Base-by-base conservation (phyloP, 2,888 invertebrate species). In the Octodonta nipae region DNA sequence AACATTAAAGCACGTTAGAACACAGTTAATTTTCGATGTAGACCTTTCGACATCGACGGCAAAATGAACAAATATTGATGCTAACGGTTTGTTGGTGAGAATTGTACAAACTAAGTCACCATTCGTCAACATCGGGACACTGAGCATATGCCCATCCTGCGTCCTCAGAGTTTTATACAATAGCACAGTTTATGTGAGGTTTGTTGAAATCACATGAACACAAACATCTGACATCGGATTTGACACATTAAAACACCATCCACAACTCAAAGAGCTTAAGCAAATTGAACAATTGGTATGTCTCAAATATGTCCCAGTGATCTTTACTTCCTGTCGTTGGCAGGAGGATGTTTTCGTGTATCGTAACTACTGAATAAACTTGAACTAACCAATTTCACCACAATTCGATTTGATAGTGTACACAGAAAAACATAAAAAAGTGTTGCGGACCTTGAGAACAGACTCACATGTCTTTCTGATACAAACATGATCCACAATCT, bases 71-170 rank as follows among this genome's bases (percentile, higher is more conserved):
- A 51, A 88, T 89, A 56, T 93, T 92, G 32, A 81, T 82, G 58
- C 93, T 93, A 20, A 83, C 79, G 4, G 93, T 92, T 55, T 92
- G 79, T 35, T 75, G 70, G 61, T 92, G 89, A 51, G 93, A 93
- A 54, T 89, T 82, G 53, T 89, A 85, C 13, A 91, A 64, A 0
- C 80, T 80, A 5, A 92, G 69, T 0, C 80, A 79, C 52, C 93
- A 93, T 61, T 93, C 93, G 54, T 93, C 88, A 0, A 93, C 87
- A 58, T 92, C 91, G 0, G 91, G 89, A 50, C 88, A 89, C 50
- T 80, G 79, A 4, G 84, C 84, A 51, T 92, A 93, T 0, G 89
- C 85, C 91, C 92, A 93, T 15, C 78, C 76, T 0, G 80, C 75
- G 40, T 81, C 79, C 1, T 70, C 66, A 12, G 75, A 70, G 37